Evolutionary conservation across 2,888 invertebrate species (phyloP).

Genomic region (Craniophora ligustri): DNA sequence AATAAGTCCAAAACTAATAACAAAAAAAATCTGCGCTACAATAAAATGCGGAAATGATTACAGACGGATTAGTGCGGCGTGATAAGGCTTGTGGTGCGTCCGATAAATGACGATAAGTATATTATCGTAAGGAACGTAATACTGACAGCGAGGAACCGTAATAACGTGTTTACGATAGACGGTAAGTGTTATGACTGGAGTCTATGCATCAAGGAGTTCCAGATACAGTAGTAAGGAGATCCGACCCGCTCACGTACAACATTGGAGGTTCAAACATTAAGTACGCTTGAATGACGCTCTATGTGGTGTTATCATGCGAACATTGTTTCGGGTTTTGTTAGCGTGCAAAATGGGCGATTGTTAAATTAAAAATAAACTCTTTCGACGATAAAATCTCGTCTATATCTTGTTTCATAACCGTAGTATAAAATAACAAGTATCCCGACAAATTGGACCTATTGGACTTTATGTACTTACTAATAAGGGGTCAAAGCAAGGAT

Average conservation of each 20-base stretch:
- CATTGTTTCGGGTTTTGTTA: no score
- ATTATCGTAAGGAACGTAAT: constrained; percentile 33
- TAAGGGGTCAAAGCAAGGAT: no score
- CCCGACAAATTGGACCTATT: no score
- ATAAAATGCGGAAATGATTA: background rate
- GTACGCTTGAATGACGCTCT: background rate
- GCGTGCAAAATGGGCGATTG: no score
- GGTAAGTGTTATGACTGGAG: background rate
- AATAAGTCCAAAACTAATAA: no score
- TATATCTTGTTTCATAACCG: no score
- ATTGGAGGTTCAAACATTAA: background rate
- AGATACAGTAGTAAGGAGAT: background rate
- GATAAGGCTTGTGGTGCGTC: constrained; percentile 13
- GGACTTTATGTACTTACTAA: no score
- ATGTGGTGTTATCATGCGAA: no score
- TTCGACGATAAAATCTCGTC: no score
- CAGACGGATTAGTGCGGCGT: constrained; percentile 3
- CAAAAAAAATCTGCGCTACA: no score
- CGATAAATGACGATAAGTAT: constrained; percentile 24
- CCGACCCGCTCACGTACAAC: background rate
- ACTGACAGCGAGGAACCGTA: constrained; percentile 13
- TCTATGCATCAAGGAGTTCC: background rate
- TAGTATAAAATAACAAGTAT: no score
- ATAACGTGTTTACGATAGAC: constrained; percentile 15
- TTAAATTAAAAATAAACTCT: no score